These are phyloP conservation scores for Physella acuta DNA, from an alignment of 1,140 invertebrate species.

Conservation along the genomic window DNA sequence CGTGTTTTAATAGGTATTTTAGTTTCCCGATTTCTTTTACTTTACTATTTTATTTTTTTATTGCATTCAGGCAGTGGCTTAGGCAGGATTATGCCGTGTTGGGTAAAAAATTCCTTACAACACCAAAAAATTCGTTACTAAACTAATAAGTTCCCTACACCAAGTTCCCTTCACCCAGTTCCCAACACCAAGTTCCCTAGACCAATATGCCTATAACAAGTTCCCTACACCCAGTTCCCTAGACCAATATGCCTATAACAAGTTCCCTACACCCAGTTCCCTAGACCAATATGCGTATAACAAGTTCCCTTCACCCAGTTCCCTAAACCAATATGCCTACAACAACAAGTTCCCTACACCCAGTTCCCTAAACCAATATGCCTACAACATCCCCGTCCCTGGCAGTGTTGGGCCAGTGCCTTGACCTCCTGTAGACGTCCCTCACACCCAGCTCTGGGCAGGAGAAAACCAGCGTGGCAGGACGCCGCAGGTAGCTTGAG, in stretches of 20 bases:
- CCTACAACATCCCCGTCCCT: constrained; percentile 15
- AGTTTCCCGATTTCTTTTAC: neutral
- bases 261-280: too few species aligned
- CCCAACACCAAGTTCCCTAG: too few species aligned
- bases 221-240: too few species aligned
- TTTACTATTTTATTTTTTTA: neutral
- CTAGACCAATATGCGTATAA: too few species aligned
- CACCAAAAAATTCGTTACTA: neutral
- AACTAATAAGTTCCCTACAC: neutral
- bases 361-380: too few species aligned
- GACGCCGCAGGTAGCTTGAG: neutral
- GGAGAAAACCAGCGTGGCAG: constrained; percentile 13
- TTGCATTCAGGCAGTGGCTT: neutral
- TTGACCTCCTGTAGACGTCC: neutral
- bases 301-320: too few species aligned
- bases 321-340: too few species aligned
- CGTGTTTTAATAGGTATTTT: neutral
- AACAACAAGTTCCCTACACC: too few species aligned
- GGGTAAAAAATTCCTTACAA: too few species aligned
- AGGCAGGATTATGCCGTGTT: too few species aligned
- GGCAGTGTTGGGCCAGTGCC: constrained; percentile 17
- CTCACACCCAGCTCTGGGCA: constrained; percentile 18
- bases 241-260: too few species aligned
- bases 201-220: too few species aligned
- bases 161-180: neutral